A percentile compares a stretch with the other conserved stretches of the same genome.
Conservation (phyloP, 2,888 invertebrate genomes). For the Drosophila atripex region DNA sequence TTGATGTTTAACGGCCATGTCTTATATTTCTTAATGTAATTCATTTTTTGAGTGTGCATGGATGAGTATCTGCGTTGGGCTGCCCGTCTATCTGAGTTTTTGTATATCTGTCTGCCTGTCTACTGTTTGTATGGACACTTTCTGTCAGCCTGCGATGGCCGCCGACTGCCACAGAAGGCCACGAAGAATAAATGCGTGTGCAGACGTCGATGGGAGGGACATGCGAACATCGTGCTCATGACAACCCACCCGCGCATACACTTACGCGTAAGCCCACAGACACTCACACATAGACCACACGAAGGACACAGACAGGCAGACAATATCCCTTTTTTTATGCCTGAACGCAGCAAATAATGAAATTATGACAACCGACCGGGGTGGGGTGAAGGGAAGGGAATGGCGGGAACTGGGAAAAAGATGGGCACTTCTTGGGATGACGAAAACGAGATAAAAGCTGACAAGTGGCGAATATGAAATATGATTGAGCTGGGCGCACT, state of each 20-base stretch:
- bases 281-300: neutral
- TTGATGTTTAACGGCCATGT: neutral
- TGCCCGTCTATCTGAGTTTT: conserved; percentile 21
- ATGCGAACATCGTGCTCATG: conserved; percentile 41
- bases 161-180: conserved; percentile 29
- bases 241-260: conserved; percentile 26
- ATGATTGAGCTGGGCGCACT: conserved; percentile 48
- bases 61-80: conserved; percentile 21
- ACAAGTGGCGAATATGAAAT: conserved; percentile 65
- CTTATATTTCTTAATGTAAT: neutral
- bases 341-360: conserved; percentile 73
- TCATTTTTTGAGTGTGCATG: conserved; percentile 6
- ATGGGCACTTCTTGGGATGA: conserved; percentile 40
- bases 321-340: conserved; percentile 76
- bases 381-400: neutral
- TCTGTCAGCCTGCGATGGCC: conserved; percentile 58
- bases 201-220: conserved; percentile 46
- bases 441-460: conserved; percentile 63
- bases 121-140: conserved; percentile 74
- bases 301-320: conserved; percentile 31
- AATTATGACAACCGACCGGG: conserved; percentile 59
- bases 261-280: neutral
- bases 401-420: conserved; percentile 12
- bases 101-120: conserved; percentile 30
- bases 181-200: conserved; percentile 68